Conservation (phyloP, 1,140 invertebrate species). For the Lepidurus couesii region DNA sequence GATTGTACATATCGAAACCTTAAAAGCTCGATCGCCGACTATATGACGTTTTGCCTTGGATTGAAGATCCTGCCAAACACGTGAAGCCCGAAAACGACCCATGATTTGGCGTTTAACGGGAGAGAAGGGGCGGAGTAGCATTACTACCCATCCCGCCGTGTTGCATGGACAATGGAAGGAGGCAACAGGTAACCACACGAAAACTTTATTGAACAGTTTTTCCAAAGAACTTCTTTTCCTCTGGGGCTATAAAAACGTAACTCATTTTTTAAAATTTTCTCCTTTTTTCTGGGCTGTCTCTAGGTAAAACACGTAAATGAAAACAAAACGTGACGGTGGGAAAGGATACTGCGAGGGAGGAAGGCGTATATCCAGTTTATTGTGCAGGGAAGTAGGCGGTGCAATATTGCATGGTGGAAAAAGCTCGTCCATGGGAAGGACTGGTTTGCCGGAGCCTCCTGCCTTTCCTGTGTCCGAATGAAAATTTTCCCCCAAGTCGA, state of each 20-base stretch:
- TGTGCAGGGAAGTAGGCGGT: constrained; percentile 6
- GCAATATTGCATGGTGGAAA: constrained; percentile 10
- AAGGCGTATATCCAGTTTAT: constrained; percentile 14
- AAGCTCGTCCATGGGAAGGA: not conserved
- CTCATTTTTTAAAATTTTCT: not conserved
- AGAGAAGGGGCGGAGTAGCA: not conserved
- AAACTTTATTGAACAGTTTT: constrained; percentile 17
- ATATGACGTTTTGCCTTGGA: not conserved
- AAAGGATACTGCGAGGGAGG: constrained; percentile 6
- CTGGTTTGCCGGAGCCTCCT: constrained; percentile 2
- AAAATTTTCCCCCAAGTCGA: not conserved
- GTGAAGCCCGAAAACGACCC: not conserved
- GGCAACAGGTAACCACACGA: constrained; percentile 11
- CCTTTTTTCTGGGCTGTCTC: not conserved
- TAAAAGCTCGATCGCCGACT: not conserved
- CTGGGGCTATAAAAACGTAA: not conserved
- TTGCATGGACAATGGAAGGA: constrained; percentile 18
- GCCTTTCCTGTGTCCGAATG: constrained; percentile 20
- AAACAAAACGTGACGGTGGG: constrained; percentile 1
- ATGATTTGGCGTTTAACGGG: constrained; percentile 21
- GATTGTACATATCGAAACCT: constrained; percentile 2
- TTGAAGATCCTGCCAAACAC: not conserved
- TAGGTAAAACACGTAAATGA: not conserved
- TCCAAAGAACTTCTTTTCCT: not conserved
- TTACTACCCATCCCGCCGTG: constrained; percentile 2